Evolutionary conservation across 1,140 invertebrate species (phyloP), one percentile per base, ranked within the genome.

Genomic region (Saccostrea cuccullata): DNA sequence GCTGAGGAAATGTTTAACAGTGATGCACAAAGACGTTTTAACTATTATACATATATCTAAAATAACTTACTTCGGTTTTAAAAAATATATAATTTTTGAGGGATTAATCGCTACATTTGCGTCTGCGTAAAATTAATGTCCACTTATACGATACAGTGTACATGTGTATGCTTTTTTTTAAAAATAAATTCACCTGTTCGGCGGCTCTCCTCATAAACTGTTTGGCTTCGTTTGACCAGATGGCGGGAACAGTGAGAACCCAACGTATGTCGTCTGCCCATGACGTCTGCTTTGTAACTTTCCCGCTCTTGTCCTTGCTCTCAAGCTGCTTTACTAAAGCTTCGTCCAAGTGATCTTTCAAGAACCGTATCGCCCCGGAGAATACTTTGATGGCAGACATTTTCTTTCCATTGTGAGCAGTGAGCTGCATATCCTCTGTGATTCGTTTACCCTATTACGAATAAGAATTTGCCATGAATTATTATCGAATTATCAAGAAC

Each of bases 131-230:
- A 36, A 36, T 36, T 36, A 36, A 36, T 36, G 30, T 36, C 2
- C 2, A 36, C 30, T 36, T 36, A 36, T 36, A 36, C 30, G 30
- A 36, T 36, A 36, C 30, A 36, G 30, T 36, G 30, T 47, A 47
- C 1, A 0, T 47, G 47, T 47, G 9, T 2, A 47, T 64, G 58
- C 58, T 13, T 64, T n/a, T 64, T 64, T 64, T n/a, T n/a, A n/a
- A 6, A 47, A 8, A 9, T 64, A 2, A 20, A 84, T 13, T 55
- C 36, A 88, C 87, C 87, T 70, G 11, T 55, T 55, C 23, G 12
- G 87, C 87, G 13, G 87, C 58, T 70, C 40, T 55, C n/a, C 87
- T 84, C 87, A 88, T 88, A 55, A 88, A 88, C 82, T 88, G 87
- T 56, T 88, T 88, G 12, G 87, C 87, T 20, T 88, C 58, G 40